Evolutionary conservation across 2,797 vertebrate species (phyloP).

Genomic region (Thunnus albacares): DNA sequence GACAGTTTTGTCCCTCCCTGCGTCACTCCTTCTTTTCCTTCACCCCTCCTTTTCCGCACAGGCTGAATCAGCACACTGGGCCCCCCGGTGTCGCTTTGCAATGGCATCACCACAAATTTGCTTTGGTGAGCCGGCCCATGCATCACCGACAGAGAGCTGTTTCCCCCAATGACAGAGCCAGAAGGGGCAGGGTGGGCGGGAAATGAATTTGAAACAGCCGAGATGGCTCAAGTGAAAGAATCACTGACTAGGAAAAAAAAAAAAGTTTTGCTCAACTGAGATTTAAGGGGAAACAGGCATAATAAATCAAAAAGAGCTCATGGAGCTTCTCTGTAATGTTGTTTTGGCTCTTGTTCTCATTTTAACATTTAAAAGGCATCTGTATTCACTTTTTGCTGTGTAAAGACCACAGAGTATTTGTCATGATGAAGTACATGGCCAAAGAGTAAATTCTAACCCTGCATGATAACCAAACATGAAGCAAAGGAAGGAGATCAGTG

Average conservation of each 20-base stretch:
- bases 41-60: constrained; percentile 38
- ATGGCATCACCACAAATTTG: constrained; percentile 65
- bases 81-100: constrained; percentile 64
- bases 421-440: constrained; percentile 52
- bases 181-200: constrained; percentile 44
- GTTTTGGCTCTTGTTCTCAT: constrained; percentile 55
- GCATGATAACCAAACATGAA: constrained; percentile 57
- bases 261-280: constrained; percentile 50
- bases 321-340: constrained; percentile 53
- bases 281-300: constrained; percentile 66
- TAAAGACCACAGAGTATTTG: constrained; percentile 48
- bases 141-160: constrained; percentile 55
- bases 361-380: constrained; percentile 62
- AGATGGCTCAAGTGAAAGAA: constrained; percentile 54
- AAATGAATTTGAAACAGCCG: constrained; percentile 61
- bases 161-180: constrained; percentile 59
- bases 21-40: constrained; percentile 50
- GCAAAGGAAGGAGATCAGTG: constrained; percentile 63
- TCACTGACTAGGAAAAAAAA: constrained; percentile 10
- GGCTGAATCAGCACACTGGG: constrained; percentile 73
- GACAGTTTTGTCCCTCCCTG: constrained; percentile 46
- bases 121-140: constrained; percentile 47
- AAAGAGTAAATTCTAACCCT: constrained; percentile 43
- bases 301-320: constrained; percentile 68
- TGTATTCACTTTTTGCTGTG: constrained; percentile 56